Percentiles rank a stretch among this genome's conserved stretches.
Evolutionary conservation across 2,797 vertebrate species (phyloP).

Genomic region (Fundulus diaphanus): DNA sequence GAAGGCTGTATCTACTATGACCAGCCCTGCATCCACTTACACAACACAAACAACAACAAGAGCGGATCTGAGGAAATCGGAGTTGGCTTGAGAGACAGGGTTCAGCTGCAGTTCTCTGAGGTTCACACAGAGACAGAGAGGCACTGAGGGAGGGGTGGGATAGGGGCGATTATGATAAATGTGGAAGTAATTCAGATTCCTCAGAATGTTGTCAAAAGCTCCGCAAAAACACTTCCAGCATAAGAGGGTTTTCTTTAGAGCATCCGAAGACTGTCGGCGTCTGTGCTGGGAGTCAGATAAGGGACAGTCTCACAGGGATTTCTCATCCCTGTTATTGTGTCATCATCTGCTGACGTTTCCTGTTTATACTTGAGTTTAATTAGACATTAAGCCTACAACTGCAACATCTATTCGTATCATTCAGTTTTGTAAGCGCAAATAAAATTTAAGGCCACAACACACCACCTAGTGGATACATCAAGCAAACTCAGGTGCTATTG

Average conservation of each 20-base stretch:
- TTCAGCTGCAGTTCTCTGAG: conserved; percentile 56
- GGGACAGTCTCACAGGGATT: background rate
- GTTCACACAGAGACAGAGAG: conserved; percentile 26
- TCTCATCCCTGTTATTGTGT: background rate
- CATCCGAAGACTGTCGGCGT: conserved; percentile 24
- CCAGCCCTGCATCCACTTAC: conserved; percentile 16
- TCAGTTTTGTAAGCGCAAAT: background rate
- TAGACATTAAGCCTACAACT: background rate
- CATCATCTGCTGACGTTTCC: conserved; percentile 3
- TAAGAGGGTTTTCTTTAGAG: conserved; percentile 17
- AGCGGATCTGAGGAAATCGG: conserved; percentile 39
- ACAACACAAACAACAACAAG: conserved; percentile 66
- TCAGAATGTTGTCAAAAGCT: conserved; percentile 66
- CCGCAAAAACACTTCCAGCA: conserved; percentile 69
- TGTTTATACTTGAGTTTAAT: conserved; percentile 2
- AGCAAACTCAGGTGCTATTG: background rate
- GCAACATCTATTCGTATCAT: background rate
- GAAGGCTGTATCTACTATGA: conserved; percentile 30
- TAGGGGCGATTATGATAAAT: conserved; percentile 58
- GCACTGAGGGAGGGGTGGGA: conserved; percentile 26
- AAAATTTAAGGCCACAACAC: conserved; percentile 31
- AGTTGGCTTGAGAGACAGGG: conserved; percentile 34
- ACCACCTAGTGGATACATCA: conserved; percentile 66
- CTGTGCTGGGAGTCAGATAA: conserved; percentile 12
- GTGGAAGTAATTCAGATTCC: conserved; percentile 70